These are phyloP conservation scores for Caenorhabditis sp. DNA, from an alignment of 2,888 invertebrate genomes.

Conservation along the genomic window DNA sequence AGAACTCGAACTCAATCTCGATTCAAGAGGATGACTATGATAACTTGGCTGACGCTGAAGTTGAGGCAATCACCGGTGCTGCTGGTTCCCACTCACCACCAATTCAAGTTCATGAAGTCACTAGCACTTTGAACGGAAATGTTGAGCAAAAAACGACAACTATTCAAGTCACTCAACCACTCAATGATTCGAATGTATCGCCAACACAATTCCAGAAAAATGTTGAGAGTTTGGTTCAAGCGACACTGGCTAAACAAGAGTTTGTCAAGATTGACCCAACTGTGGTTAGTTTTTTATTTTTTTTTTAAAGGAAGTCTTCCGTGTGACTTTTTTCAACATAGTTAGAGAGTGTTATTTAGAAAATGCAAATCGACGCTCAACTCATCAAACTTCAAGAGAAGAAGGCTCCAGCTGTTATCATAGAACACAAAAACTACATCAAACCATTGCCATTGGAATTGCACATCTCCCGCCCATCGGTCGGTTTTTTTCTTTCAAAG, in stretches of 20 bases:
- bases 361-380: conserved; percentile 58
- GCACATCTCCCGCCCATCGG: conserved; percentile 51
- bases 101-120: conserved; percentile 55
- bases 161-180: conserved; percentile 33
- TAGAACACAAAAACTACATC: conserved; percentile 51
- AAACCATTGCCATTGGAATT: conserved; percentile 51
- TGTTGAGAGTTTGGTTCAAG: conserved; percentile 53
- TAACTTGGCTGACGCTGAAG: conserved; percentile 46
- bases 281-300: conserved; percentile 39
- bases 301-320: not conserved
- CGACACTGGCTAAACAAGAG: conserved; percentile 45
- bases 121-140: conserved; percentile 39
- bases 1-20: conserved; percentile 39
- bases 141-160: conserved; percentile 39
- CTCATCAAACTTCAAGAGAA: conserved; percentile 49
- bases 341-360: conserved; percentile 43
- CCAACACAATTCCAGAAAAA: conserved; percentile 55
- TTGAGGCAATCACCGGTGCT: conserved; percentile 40
- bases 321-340: conserved; percentile 3
- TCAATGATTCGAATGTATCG: conserved; percentile 41
- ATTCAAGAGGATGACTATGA: conserved; percentile 35
- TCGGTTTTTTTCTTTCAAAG: conserved; percentile 5
- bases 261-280: conserved; percentile 48
- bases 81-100: conserved; percentile 45
- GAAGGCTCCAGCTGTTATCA: conserved; percentile 39